Evolutionary conservation across 2,888 invertebrate genomes (phyloP), one percentile per base, ranked within the genome.

Genomic region (Hipparchia semele): DNA sequence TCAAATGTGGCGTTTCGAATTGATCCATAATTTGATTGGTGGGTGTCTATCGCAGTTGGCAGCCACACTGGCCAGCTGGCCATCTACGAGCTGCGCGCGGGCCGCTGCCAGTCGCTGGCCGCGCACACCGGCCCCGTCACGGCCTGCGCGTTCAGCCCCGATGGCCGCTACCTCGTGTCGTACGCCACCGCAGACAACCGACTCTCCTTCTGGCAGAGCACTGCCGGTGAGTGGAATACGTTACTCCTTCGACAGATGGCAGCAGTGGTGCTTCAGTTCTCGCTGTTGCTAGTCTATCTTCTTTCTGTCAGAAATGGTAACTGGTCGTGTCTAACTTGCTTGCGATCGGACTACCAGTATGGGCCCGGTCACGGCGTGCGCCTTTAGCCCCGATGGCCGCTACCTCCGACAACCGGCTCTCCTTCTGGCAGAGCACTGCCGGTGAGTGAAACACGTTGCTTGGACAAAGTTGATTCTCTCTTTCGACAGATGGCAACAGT

Each of bases 171-270:
- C 89, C 95, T 99, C 78, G 99, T 99, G 61, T 99, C 99, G 49
- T 99, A 99, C 91, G 98, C 99, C 61, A 98, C 98, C 80, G 94
- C 96, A 8, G 99, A 99, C 89, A 99, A 99, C 90, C 96, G 98
- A 79, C 95, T 99, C 70, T 98, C 98, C 80, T 99, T 99, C 94
- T 99, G 99, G 99, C 99, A 99, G 96, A 99, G 99, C 79, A 96
- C 96, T 75, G 96, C 98, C 86, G 39, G 39, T 39, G 39, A 39
- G 39, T 39, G 39, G 5, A 39, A 39, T 39, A 39, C 39, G 39
- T 2, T 39, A 5, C 39, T 39, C 2, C 1, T 13, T 56, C 13
- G 13, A 56, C 0, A 7, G 13, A 56, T 56, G 56, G 56, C 13
- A 7, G 8, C 13, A 23, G 13, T 56, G 13, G 6, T 8, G 8